Conservation (phyloP, 1,140 invertebrate genomes). For the Pseudomyrmex dendroicus region DNA sequence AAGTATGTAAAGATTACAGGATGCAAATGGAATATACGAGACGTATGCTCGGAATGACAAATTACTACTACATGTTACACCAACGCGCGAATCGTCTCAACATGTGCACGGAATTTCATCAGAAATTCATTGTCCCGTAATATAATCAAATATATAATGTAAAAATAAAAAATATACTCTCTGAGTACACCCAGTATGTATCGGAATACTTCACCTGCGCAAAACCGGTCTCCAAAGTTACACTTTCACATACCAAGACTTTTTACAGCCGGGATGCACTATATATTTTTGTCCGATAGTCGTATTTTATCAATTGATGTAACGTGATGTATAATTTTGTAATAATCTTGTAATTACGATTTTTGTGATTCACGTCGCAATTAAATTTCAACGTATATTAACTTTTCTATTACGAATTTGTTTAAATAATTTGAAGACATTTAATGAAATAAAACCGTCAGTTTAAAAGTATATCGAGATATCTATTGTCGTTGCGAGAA, state of each 20-base stretch:
- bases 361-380: no score
- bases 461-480: no score
- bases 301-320: neutral
- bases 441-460: no score
- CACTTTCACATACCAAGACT: slow-evolving; percentile 68
- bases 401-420: no score
- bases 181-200: slow-evolving; percentile 9
- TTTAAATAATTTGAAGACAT: no score
- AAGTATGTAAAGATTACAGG: neutral
- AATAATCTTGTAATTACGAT: no score
- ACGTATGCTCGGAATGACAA: neutral
- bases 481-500: no score
- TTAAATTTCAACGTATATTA: no score
- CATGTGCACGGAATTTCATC: slow-evolving; percentile 15
- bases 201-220: slow-evolving; percentile 57
- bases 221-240: slow-evolving; percentile 72
- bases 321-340: no score
- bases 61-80: no score
- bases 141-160: neutral
- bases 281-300: slow-evolving; percentile 9
- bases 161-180: slow-evolving; percentile 28
- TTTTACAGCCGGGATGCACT: slow-evolving; percentile 36
- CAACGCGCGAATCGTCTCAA: neutral
- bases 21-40: neutral
- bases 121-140: neutral